Base-by-base conservation (phyloP, 2,888 invertebrate species). In the Marronus borbonicus region DNA sequence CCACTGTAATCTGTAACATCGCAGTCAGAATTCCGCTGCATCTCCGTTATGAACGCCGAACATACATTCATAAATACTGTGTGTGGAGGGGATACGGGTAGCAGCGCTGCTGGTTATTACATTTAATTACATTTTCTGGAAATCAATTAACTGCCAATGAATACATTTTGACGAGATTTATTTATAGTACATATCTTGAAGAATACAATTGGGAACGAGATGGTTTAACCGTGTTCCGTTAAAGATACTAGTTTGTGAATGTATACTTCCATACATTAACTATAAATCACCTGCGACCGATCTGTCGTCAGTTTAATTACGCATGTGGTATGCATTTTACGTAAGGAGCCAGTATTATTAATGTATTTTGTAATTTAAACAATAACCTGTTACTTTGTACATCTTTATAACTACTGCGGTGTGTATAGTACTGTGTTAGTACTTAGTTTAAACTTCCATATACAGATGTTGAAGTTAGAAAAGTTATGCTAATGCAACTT, bases 91-190 rank as follows among this genome's bases (percentile, higher is more conserved):
- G 62, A 28, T 62, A n/a, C 14, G 31, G 62, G 14, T 62, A 62
- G 62, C 31, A 14, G n/a, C 28, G 62, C n/a, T 24, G n/a, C 28
- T 4, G 68, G 68, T 68, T 68, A 68, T 68, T 68, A 50, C 49
- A 24, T 68, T 50, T 68, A 68, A 68, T 68, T 68, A 50, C 68
- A 52, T 68, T 68, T 68, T 68, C 68, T 68, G 68, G 68, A 68
- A 68, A 68, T 68, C 68, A 68, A 52, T 68, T 68, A 68, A 28
- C 68, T 14, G 49, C 28, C 68, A 24, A 68, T 68, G 68, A 49
- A 24, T 68, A 49, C 50, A 28, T 68, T 24, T 68, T 28, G 50
- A 49, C 52, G 12, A 14, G 50, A 50, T 68, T 14, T 68, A 68
- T 68, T 68, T 68, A 50, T 50, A 52, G 39, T 14, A 28, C 50